phyloP scores from a whole-genome alignment of 2,797 vertebrate species.

The Pseudochromis fuscus region DNA sequence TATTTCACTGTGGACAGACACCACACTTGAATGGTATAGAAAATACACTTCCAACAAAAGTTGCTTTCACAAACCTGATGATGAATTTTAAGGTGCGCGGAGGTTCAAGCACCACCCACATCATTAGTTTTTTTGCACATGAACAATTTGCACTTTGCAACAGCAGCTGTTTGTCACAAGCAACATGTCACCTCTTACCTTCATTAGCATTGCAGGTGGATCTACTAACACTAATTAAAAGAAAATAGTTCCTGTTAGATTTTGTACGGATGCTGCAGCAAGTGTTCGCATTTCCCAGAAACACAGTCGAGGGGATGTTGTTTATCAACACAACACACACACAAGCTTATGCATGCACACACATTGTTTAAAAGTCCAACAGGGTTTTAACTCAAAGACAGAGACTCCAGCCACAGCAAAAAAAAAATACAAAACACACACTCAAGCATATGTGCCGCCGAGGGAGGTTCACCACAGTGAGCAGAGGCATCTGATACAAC shows the following conservation, averaged over 20 bases:
- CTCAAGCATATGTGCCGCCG: slow-evolving; percentile 28
- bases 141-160: neutral
- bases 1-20: no score
- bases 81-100: neutral
- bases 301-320: neutral
- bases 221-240: slow-evolving; percentile 12
- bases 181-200: slow-evolving; percentile 27
- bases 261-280: slow-evolving; percentile 1
- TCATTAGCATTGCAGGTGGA: slow-evolving; percentile 12
- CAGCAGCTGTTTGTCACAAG: slow-evolving; percentile 18
- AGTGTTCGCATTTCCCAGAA: slow-evolving; percentile 12
- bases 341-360: neutral
- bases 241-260: slow-evolving; percentile 2
- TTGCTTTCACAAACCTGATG: neutral
- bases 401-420: slow-evolving; percentile 49
- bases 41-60: no score
- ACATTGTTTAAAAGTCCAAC: slow-evolving; percentile 15
- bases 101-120: neutral
- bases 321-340: slow-evolving; percentile 18
- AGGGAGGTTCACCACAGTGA: slow-evolving; percentile 31
- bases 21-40: no score
- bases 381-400: slow-evolving; percentile 31
- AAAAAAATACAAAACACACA: slow-evolving; percentile 27
- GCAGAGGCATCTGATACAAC: slow-evolving; percentile 47
- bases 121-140: slow-evolving; percentile 7